These are phyloP conservation scores for Dicyrtoma fusca DNA, from an alignment of 2,888 invertebrate genomes.

Conservation along the genomic window DNA sequence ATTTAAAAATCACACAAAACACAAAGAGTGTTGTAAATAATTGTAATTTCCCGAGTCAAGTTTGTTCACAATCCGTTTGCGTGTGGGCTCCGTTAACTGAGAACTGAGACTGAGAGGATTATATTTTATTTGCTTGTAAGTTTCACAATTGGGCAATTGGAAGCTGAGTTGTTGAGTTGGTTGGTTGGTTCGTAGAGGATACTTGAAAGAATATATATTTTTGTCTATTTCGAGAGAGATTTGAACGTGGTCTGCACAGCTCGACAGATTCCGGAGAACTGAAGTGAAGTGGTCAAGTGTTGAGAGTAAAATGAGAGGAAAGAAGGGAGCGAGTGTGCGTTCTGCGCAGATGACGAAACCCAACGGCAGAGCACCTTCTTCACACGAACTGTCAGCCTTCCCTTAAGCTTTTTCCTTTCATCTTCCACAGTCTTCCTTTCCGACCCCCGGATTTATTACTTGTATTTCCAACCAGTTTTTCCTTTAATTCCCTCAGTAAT, in stretches of 20 bases:
- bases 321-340: background rate
- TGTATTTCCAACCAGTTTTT: slow-evolving; percentile 1
- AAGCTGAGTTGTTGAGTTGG: no score
- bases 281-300: slow-evolving; percentile 25
- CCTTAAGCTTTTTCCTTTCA: background rate
- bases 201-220: no score
- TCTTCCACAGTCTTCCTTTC: background rate
- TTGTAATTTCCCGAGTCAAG: no score
- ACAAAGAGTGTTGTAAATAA: no score
- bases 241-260: slow-evolving; percentile 14
- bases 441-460: background rate
- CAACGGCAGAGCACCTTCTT: background rate
- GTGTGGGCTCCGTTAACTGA: no score
- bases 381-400: background rate
- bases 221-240: background rate
- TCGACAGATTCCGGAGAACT: slow-evolving; percentile 14
- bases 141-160: no score
- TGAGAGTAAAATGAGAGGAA: slow-evolving; percentile 24
- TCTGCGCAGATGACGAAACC: slow-evolving; percentile 9
- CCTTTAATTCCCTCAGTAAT: background rate
- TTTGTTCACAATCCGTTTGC: no score
- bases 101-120: no score
- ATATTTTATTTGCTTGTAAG: no score
- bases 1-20: no score
- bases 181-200: no score